Conservation (phyloP, 2,113 vertebrate species). For the Pelecanoides urinatrix region DNA sequence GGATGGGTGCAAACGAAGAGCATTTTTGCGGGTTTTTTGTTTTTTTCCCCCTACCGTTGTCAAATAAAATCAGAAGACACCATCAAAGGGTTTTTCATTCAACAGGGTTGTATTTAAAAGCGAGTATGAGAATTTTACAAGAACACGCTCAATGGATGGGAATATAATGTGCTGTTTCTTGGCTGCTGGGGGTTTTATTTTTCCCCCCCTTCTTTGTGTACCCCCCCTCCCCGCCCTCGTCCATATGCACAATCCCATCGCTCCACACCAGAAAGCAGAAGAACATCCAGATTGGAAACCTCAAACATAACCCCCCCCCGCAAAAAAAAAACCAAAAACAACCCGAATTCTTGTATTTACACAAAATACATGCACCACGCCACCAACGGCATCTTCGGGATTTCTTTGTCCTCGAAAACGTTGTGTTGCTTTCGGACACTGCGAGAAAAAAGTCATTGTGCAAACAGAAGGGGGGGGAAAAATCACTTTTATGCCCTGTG, state of each 20-base stretch:
- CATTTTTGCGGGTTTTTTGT: neutral
- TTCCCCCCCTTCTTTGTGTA: no score
- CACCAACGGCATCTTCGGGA: neutral
- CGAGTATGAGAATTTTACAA: neutral
- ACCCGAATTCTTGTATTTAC: neutral
- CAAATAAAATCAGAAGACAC: constrained; percentile 19
- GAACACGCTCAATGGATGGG: neutral
- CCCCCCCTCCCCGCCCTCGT: neutral
- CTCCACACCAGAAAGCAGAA: neutral
- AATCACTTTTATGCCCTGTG: neutral
- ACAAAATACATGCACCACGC: neutral
- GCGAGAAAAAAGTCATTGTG: neutral
- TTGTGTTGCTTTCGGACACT: neutral
- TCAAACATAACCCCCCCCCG: no score
- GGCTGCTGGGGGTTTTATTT: neutral
- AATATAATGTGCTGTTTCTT: neutral
- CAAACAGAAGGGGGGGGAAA: neutral
- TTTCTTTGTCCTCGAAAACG: neutral
- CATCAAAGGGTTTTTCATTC: neutral
- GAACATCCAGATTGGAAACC: neutral
- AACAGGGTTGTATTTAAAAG: neutral
- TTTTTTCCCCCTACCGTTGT: neutral
- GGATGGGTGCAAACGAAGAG: neutral
- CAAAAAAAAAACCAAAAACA: neutral
- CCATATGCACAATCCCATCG: neutral